Conservation (phyloP, 2,797 vertebrate species). For the Epinephelus malabaricus region DNA sequence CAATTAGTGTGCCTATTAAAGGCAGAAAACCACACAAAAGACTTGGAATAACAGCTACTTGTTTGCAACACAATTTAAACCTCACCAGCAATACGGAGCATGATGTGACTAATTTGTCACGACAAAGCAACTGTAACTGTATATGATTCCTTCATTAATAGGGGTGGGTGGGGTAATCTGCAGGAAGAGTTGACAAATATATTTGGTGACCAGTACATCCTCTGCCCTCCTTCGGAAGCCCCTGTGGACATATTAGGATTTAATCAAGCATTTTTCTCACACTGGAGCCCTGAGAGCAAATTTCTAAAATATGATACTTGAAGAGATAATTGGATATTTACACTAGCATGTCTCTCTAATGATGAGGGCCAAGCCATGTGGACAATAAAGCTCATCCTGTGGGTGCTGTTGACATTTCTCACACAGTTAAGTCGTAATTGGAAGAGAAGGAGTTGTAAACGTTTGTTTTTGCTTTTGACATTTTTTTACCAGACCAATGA, state of each 20-base stretch:
- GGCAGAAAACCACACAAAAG: not conserved
- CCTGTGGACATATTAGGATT: not conserved
- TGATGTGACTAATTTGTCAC: not conserved
- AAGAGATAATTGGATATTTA: slow-evolving; percentile 38
- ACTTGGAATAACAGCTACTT: not conserved
- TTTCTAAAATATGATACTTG: slow-evolving; percentile 9
- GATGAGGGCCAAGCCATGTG: slow-evolving; percentile 8
- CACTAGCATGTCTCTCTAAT: slow-evolving; percentile 4
- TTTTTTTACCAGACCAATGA: slow-evolving; percentile 89
- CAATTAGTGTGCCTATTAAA: not conserved
- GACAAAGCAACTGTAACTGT: not conserved
- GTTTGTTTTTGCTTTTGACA: slow-evolving; percentile 48
- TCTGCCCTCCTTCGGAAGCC: not conserved
- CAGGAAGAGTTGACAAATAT: not conserved
- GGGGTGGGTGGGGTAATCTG: not conserved
- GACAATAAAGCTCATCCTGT: slow-evolving; percentile 32
- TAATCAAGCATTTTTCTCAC: not conserved
- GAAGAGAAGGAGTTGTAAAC: slow-evolving; percentile 37
- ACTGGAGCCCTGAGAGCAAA: not conserved
- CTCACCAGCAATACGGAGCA: not conserved
- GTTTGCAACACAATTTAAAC: not conserved
- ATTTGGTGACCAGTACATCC: not conserved
- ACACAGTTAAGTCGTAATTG: slow-evolving; percentile 40
- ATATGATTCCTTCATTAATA: not conserved
- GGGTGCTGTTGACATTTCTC: slow-evolving; percentile 57